Evolutionary conservation across 2,113 vertebrate genomes (phyloP).

Genomic region (Nymphicus hollandicus): DNA sequence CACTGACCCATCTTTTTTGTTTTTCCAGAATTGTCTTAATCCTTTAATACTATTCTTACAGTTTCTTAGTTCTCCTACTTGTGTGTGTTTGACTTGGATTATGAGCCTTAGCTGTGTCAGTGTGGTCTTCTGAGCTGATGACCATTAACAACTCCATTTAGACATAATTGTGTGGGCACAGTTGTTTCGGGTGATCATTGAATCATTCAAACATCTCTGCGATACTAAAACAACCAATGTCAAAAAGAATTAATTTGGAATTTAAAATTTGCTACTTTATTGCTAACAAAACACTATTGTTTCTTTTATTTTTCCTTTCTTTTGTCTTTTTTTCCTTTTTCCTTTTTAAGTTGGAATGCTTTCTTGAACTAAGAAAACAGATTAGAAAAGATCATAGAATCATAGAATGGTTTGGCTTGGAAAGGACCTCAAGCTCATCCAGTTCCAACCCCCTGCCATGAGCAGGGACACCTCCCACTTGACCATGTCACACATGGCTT

Average conservation of each 20-base stretch:
- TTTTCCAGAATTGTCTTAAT: constrained; percentile 8
- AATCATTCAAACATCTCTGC: not conserved
- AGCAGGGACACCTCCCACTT: not conserved
- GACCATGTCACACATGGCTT: not conserved
- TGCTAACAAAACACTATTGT: not conserved
- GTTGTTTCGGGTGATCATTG: not conserved
- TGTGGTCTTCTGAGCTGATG: not conserved
- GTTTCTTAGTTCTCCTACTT: not conserved
- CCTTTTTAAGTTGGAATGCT: not conserved
- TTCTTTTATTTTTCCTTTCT: not conserved
- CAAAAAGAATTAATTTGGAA: not conserved
- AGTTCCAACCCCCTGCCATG: not conserved
- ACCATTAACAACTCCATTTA: not conserved
- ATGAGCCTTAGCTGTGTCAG: not conserved
- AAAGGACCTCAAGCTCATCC: not conserved
- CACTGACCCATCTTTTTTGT: not conserved
- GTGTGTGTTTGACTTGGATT: constrained; percentile 31
- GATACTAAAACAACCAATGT: not conserved
- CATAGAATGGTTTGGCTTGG: not conserved
- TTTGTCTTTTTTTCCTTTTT: not conserved
- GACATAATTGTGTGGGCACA: not conserved
- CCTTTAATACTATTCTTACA: not conserved
- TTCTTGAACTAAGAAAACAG: not conserved
- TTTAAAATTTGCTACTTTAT: not conserved
- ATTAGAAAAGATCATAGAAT: not conserved